These are phyloP conservation scores for Aphelenchoides fujianensis DNA, from an alignment of 1,140 invertebrate species.

Conservation along the genomic window DNA sequence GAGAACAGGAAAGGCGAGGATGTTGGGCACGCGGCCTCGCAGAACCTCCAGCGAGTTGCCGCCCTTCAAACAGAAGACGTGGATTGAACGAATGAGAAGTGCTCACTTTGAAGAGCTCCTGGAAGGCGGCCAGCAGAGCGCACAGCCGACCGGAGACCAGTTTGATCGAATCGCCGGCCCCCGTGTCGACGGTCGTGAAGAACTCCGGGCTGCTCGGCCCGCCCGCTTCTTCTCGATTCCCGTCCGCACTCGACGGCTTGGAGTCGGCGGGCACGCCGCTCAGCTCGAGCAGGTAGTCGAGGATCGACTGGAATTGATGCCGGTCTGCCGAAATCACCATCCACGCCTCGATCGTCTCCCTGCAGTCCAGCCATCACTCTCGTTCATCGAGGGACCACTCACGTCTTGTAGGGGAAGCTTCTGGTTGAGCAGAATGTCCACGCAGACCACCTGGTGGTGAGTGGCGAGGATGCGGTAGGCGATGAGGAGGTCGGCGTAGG, in stretches of 20 bases:
- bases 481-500: slow-evolving; percentile 56
- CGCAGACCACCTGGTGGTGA: slow-evolving; percentile 51
- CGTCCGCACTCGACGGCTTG: background rate
- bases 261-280: slow-evolving; percentile 19
- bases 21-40: slow-evolving; percentile 40
- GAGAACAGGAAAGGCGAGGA: slow-evolving; percentile 45
- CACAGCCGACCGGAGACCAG: slow-evolving; percentile 47
- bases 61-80: slow-evolving; percentile 37
- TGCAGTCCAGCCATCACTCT: no score
- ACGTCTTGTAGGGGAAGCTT: slow-evolving; percentile 44
- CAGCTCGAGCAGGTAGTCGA: slow-evolving; percentile 57
- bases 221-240: background rate
- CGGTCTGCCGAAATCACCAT: slow-evolving; percentile 45
- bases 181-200: slow-evolving; percentile 38
- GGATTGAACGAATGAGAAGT: background rate
- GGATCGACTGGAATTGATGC: slow-evolving; percentile 43
- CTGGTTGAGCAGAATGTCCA: slow-evolving; percentile 57
- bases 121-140: slow-evolving; percentile 50
- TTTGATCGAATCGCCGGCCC: slow-evolving; percentile 51
- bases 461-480: slow-evolving; percentile 54
- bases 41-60: slow-evolving; percentile 57
- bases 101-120: slow-evolving; percentile 53
- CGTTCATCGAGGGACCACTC: background rate
- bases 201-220: slow-evolving; percentile 13
- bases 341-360: slow-evolving; percentile 51